Base-by-base conservation (phyloP, 1,140 invertebrate genomes). In the Pseudomyrmex sp. region DNA sequence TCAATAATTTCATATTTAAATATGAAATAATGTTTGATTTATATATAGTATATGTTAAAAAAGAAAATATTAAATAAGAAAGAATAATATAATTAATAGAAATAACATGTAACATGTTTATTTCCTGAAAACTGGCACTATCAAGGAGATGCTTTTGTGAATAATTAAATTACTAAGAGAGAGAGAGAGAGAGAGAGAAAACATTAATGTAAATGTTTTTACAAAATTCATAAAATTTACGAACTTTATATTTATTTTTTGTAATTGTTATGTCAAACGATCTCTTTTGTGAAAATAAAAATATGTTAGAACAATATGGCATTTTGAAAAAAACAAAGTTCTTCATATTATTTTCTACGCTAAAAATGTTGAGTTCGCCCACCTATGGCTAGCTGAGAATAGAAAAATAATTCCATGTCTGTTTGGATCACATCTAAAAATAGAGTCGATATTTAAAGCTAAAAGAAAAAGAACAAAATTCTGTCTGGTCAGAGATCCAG, bases 381-480 rank as follows among this genome's bases (percentile, higher is more conserved):
- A 82, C 23, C 69, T 79, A 66, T 58, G 26, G 18, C 65, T 46
- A n/a, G 46, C 15, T 59, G 13, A 46, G 7, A 58, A 50, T 66
- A 66, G 50, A 63, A 4, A n/a, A 15, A 10, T 2, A 3, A 50
- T 26, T 2, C 20, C 2, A 10, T 15, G 44, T n/a, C 44, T 73
- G 62, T 66, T 88, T 59, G 12, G 70, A 15, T 18, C 15, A 59
- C 56, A 65, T 89, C 84, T 86, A 88, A 91, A 91, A 89, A 88
- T 90, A 87, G 73, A 23, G 5, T 23, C n/a, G 35, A 20, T 20
- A 20, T 46, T 18, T 10, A 26, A 23, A 56, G 44, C 58, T 83
- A 84, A 62, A 88, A 75, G 13, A 46, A 44, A 70, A 82, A 91
- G 87, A 73, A 62, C 90, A 44, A 62, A 74, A 26, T 4, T 23